Conservation (phyloP, 2,113 vertebrate genomes). For the Piaya cayana region DNA sequence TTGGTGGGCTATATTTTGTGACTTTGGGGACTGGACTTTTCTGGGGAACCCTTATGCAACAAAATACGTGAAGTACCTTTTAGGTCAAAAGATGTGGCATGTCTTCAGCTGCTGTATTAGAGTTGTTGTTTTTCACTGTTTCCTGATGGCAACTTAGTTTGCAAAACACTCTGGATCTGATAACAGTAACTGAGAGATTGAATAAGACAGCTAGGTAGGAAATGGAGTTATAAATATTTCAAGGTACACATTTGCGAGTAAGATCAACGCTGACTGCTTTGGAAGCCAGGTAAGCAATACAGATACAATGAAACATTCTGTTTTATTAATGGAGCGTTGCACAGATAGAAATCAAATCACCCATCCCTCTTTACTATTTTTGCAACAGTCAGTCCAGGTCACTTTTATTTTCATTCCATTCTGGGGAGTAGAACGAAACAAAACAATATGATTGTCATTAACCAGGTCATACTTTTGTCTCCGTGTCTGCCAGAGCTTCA, state of each 20-base stretch:
- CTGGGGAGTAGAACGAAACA: conserved; percentile 1
- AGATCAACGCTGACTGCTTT: not conserved
- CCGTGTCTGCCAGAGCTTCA: not conserved
- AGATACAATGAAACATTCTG: conserved; percentile 33
- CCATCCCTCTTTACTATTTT: conserved; percentile 7
- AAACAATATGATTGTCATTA: not conserved
- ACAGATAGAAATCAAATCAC: conserved; percentile 44
- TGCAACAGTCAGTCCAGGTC: not conserved
- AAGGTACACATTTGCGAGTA: not conserved
- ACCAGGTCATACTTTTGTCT: not conserved
- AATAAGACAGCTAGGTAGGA: conserved; percentile 10
- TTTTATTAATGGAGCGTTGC: conserved; percentile 34
- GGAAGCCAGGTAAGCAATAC: not conserved
- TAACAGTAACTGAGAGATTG: not conserved
- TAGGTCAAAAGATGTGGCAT: not conserved
- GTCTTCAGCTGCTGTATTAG: not conserved
- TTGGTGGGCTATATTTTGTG: not conserved
- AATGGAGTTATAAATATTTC: conserved; percentile 48
- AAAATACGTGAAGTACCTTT: not conserved
- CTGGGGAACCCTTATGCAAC: not conserved
- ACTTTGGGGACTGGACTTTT: not conserved
- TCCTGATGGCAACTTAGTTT: not conserved
- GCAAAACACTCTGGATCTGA: not conserved
- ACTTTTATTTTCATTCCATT: conserved; percentile 28
- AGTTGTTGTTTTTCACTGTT: not conserved